Evolutionary conservation across 2,888 invertebrate genomes (phyloP).

Genomic region (Chironomus tentans): DNA sequence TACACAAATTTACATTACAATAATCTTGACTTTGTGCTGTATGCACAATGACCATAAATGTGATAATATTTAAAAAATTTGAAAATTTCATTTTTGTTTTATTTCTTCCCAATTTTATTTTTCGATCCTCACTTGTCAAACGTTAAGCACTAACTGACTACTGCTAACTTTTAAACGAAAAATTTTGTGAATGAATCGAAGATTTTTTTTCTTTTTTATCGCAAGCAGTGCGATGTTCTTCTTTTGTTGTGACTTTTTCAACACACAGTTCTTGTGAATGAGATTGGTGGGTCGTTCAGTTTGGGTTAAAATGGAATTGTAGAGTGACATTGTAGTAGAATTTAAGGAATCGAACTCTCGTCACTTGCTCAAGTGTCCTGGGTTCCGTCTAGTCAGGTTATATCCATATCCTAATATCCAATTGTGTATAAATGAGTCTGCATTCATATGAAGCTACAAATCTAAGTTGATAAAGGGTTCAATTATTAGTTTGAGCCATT

Average conservation of each 20-base stretch:
- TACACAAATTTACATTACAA: slow-evolving; percentile 17
- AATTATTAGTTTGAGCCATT: too few species aligned
- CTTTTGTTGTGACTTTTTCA: background rate
- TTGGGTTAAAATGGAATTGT: too few species aligned
- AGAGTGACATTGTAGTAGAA: too few species aligned
- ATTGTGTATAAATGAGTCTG: too few species aligned
- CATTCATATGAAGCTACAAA: too few species aligned
- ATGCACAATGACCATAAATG: background rate
- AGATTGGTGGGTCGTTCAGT: too few species aligned
- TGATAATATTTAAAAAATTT: background rate
- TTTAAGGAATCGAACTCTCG: too few species aligned
- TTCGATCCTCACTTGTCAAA: slow-evolving; percentile 11
- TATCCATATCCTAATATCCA: too few species aligned
- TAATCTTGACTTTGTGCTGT: background rate
- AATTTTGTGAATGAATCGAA: background rate
- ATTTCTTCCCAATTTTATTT: background rate
- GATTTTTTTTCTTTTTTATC: background rate
- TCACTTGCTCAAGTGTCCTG: too few species aligned
- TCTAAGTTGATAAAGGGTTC: too few species aligned
- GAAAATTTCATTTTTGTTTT: background rate
- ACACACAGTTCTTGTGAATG: too few species aligned
- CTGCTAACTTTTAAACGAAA: background rate
- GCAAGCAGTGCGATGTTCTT: background rate
- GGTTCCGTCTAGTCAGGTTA: too few species aligned
- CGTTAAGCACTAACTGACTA: slow-evolving; percentile 12